Base-by-base conservation (phyloP, 2,797 vertebrate species). In the Pachyuromys duprasi region DNA sequence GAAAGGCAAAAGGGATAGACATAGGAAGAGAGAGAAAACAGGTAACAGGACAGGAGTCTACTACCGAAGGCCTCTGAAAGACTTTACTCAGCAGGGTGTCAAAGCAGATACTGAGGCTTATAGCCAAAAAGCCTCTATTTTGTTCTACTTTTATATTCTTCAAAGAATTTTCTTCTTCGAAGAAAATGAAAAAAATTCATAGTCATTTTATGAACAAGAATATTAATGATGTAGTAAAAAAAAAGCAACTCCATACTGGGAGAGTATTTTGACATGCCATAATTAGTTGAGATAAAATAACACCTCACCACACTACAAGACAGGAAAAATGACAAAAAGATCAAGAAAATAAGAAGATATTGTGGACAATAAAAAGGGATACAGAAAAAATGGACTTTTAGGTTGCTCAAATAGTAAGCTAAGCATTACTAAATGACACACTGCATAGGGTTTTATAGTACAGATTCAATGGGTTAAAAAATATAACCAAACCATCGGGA, bases 281-380 rank as follows among this genome's bases (percentile, higher is more conserved):
- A 94, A 72, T 89, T 22, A 78, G 31, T 53, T 78, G 31, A 55
- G 49, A 78, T 22, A 86, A 90, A 90, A 89, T 63, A 92, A 36
- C 55, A 89, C 53, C 86, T 96, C 49, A 76, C 31, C 49, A 49
- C 14, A 28, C 65, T 88, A 57, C 91, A 94, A 78, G 15, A 12
- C 5, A 36, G 94, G 28, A 1, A 8, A 86, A 92, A n/a, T 31
- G 15, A 24, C n/a, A 83, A 45, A 45, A 70, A 26, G 3, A 75
- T 42, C 79, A 45, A 15, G 36, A 33, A 78, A 93, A 31, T 36
- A 60, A 31, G 0, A 36, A 92, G 28, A 83, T 3, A 3, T 3
- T 26, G 39, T 69, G 13, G 26, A 72, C 90, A 90, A 26, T 31
- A 70, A 90, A 89, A 49, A 63, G 5, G n/a, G 62, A 15, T 9